Conservation (phyloP, 2,888 invertebrate genomes). For the Sturmia bella region DNA sequence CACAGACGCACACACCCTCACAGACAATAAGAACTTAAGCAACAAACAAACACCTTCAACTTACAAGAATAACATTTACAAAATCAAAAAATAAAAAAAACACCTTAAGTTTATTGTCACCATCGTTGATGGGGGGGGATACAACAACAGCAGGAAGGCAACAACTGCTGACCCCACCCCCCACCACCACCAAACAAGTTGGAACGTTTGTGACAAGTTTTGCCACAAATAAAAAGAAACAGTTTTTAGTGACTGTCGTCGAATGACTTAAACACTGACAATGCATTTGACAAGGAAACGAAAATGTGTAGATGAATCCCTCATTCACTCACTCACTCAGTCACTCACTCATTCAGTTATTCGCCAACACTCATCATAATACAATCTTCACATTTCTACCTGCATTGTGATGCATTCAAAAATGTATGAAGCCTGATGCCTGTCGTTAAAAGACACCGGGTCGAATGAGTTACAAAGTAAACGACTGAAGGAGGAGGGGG, state of each 20-base stretch:
- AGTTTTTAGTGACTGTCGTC: background rate
- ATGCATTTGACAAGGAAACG: constrained; percentile 48
- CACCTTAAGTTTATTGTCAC: constrained; percentile 59
- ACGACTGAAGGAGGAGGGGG: background rate
- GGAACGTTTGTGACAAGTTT: constrained; percentile 19
- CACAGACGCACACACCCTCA: background rate
- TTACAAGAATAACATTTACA: background rate
- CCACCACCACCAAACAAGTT: no score
- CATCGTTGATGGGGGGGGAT: no score
- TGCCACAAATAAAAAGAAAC: constrained; percentile 3
- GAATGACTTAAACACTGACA: background rate
- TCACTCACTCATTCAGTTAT: constrained; percentile 2
- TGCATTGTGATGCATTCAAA: background rate
- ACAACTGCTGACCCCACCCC: background rate
- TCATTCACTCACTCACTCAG: background rate
- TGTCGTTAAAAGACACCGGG: constrained; percentile 16
- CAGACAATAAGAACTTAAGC: background rate
- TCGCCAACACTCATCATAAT: background rate
- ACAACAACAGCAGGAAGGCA: constrained; percentile 23
- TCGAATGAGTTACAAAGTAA: background rate
- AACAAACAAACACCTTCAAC: background rate
- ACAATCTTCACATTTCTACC: background rate
- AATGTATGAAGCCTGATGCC: background rate
- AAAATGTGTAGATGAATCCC: constrained; percentile 6
- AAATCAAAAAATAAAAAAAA: background rate